phyloP scores from a whole-genome alignment of 2,113 vertebrate species.

The Microtus richardsoni region DNA sequence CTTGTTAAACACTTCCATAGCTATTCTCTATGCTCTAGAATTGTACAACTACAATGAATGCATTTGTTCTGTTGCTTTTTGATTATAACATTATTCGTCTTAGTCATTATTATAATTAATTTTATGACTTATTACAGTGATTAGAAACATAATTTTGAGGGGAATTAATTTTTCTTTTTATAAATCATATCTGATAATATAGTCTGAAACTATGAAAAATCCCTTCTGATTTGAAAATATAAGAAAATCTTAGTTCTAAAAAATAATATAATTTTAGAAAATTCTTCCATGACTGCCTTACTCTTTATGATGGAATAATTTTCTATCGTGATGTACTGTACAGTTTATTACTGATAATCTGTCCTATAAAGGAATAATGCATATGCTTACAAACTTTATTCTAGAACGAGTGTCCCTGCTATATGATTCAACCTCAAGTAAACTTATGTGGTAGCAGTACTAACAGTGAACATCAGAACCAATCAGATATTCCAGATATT shows the following conservation, averaged over 20 bases:
- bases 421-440: not conserved
- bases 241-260: conserved; percentile 44
- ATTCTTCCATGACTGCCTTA: conserved; percentile 29
- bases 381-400: not conserved
- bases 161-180: not conserved
- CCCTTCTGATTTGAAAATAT: conserved; percentile 52
- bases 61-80: conserved; percentile 19
- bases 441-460: not conserved
- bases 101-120: conserved; percentile 56
- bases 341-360: conserved; percentile 25
- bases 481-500: conserved; percentile 23
- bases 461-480: not conserved
- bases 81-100: conserved; percentile 50
- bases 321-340: not conserved
- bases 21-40: conserved; percentile 13
- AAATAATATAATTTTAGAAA: conserved; percentile 19
- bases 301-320: conserved; percentile 11
- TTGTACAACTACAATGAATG: conserved; percentile 27
- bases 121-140: conserved; percentile 22
- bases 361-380: conserved; percentile 13
- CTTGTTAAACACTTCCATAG: not conserved
- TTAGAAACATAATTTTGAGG: conserved; percentile 42
- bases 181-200: conserved; percentile 14
- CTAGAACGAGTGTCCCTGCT: conserved; percentile 6
- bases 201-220: conserved; percentile 4